A percentile compares a stretch with the other conserved stretches of the same genome.
Evolutionary conservation across 2,113 vertebrate genomes (phyloP).

Genomic region (Larimichthys polyactis): DNA sequence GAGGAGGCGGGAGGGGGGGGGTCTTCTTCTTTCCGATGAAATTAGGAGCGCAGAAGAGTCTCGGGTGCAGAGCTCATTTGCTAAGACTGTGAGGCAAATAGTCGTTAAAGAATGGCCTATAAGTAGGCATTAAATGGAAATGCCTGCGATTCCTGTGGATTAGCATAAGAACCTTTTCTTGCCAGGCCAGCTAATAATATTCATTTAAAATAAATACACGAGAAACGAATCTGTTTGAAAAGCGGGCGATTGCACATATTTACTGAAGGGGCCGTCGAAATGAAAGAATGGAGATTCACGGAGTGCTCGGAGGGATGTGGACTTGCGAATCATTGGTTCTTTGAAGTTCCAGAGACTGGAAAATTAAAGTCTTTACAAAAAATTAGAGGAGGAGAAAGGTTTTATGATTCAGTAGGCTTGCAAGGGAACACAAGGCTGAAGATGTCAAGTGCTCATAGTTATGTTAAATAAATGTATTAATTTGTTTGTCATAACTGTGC

Average conservation of each 20-base stretch:
- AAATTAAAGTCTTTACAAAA: slow-evolving; percentile 85
- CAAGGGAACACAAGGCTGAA: slow-evolving; percentile 51
- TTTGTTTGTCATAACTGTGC: slow-evolving; percentile 37
- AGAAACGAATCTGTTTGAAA: slow-evolving; percentile 81
- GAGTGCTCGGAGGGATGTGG: slow-evolving; percentile 81
- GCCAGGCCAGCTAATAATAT: slow-evolving; percentile 86
- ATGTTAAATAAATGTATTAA: slow-evolving; percentile 32
- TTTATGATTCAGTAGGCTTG: slow-evolving; percentile 57
- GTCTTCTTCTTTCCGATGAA: slow-evolving; percentile 88
- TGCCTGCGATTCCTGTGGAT: slow-evolving; percentile 86
- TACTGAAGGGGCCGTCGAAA: slow-evolving; percentile 80
- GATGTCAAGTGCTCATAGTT: slow-evolving; percentile 56
- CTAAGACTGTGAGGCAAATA: slow-evolving; percentile 87
- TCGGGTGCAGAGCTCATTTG: slow-evolving; percentile 88
- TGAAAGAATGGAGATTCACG: slow-evolving; percentile 78
- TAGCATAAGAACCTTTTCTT: slow-evolving; percentile 87
- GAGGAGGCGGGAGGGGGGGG: background rate
- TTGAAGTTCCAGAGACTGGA: slow-evolving; percentile 80
- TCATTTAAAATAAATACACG: slow-evolving; percentile 84
- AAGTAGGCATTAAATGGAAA: slow-evolving; percentile 85
- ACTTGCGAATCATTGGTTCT: slow-evolving; percentile 75
- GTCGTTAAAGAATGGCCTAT: slow-evolving; percentile 85
- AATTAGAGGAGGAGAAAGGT: slow-evolving; percentile 74
- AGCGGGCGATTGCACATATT: slow-evolving; percentile 82
- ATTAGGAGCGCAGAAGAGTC: slow-evolving; percentile 85